Percentiles rank a stretch among this genome's conserved stretches.
Conservation (phyloP, 2,888 invertebrate species). For the Leptothorax acervorum region DNA sequence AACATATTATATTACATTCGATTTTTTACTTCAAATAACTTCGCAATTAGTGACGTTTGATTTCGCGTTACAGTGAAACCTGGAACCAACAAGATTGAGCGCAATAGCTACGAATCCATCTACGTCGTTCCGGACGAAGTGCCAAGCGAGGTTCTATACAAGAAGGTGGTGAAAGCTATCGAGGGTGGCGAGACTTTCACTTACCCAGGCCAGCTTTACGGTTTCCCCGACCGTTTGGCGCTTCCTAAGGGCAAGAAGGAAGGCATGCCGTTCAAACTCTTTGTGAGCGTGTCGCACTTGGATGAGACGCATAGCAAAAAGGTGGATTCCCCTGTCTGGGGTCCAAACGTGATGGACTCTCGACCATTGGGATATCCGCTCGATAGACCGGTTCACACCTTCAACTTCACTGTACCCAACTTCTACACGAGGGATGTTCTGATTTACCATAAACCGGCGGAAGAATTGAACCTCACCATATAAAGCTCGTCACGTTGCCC, state of each 20-base stretch:
- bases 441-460: constrained; percentile 80
- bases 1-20: neutral
- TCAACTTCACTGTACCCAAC: constrained; percentile 74
- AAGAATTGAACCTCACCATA: constrained; percentile 75
- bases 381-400: constrained; percentile 85
- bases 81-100: constrained; percentile 84
- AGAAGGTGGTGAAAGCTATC: constrained; percentile 86
- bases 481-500: constrained; percentile 43
- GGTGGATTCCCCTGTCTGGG: constrained; percentile 80
- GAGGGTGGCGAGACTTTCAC: constrained; percentile 86
- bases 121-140: constrained; percentile 80
- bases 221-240: constrained; percentile 88
- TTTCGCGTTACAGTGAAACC: constrained; percentile 76
- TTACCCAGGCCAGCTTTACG: constrained; percentile 86
- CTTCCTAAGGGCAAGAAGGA: constrained; percentile 89
- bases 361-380: constrained; percentile 87
- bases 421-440: constrained; percentile 77
- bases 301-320: constrained; percentile 81
- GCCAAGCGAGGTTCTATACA: constrained; percentile 82
- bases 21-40: neutral
- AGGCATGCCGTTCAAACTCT: constrained; percentile 88
- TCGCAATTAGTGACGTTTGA: constrained; percentile 11
- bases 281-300: constrained; percentile 87
- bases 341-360: constrained; percentile 79
- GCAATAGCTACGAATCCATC: constrained; percentile 77